phyloP scores from a whole-genome alignment of 2,113 vertebrate genomes.

The Lasiurus borealis region DNA sequence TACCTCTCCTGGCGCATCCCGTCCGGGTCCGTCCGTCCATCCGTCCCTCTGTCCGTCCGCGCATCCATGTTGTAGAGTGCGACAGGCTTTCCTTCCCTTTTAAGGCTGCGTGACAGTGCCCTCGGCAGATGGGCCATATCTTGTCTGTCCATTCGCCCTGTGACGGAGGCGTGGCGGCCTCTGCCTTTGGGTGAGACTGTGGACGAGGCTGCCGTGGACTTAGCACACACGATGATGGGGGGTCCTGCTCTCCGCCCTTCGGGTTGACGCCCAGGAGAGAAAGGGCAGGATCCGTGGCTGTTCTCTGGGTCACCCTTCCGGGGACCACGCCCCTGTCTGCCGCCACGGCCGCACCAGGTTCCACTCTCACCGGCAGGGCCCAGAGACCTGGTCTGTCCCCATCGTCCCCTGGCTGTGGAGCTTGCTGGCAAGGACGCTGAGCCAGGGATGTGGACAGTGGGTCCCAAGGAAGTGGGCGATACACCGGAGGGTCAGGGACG shows the following conservation, averaged over 20 bases:
- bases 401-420: background rate
- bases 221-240: rapidly evolving
- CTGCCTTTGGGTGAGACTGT: rapidly evolving
- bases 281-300: rapidly evolving
- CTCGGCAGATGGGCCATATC: rapidly evolving
- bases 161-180: rapidly evolving
- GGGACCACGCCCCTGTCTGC: background rate
- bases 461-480: background rate
- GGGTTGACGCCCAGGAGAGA: rapidly evolving
- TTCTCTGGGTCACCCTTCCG: too few relatives aligned
- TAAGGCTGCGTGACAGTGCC: rapidly evolving
- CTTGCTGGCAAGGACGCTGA: background rate
- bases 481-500: background rate
- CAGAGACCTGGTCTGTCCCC: background rate
- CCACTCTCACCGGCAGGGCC: rapidly evolving
- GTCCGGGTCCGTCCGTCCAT: too few relatives aligned
- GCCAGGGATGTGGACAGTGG: rapidly evolving
- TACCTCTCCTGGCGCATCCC: rapidly evolving
- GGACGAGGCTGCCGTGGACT: rapidly evolving
- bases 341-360: rapidly evolving
- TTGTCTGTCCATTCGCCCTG: rapidly evolving
- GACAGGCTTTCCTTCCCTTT: background rate
- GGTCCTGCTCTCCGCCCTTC: background rate
- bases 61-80: rapidly evolving
- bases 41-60: too few relatives aligned